phyloP scores from a whole-genome alignment of 1,140 invertebrate genomes.

The Lanistes nyassanus region DNA sequence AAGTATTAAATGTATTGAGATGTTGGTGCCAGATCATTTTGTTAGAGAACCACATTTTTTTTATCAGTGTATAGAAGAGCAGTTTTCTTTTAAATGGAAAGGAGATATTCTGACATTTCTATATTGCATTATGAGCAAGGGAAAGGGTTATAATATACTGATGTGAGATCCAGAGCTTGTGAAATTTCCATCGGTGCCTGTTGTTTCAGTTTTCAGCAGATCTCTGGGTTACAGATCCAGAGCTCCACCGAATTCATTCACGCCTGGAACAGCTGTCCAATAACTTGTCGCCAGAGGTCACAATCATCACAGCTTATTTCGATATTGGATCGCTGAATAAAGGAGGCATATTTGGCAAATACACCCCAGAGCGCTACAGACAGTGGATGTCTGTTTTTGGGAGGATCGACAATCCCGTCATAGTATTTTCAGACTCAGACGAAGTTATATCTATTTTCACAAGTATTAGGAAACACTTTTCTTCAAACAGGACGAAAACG shows the following conservation, averaged over 20 bases:
- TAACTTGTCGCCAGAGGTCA: slow-evolving; percentile 38
- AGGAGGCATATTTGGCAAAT: slow-evolving; percentile 30
- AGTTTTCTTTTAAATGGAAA: background rate
- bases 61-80: too few species aligned
- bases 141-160: too few species aligned
- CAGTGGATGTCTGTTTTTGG: slow-evolving; percentile 50
- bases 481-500: slow-evolving; percentile 38
- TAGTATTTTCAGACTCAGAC: slow-evolving; percentile 45
- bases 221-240: slow-evolving; percentile 26
- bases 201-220: slow-evolving; percentile 27
- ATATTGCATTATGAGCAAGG: too few species aligned
- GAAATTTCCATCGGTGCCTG: background rate
- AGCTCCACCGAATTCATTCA: slow-evolving; percentile 26
- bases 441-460: slow-evolving; percentile 35
- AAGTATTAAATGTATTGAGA: too few species aligned
- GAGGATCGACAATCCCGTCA: slow-evolving; percentile 43
- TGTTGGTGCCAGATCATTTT: too few species aligned
- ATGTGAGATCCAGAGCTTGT: too few species aligned
- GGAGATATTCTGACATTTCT: background rate
- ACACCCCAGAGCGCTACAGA: slow-evolving; percentile 40
- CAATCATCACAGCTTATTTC: slow-evolving; percentile 51
- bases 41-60: too few species aligned
- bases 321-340: slow-evolving; percentile 48
- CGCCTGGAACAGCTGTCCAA: slow-evolving; percentile 13
- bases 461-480: slow-evolving; percentile 29